Evolutionary conservation across 2,113 vertebrate species (phyloP), one percentile per base, ranked within the genome.

Genomic region (Bos javanicus): DNA sequence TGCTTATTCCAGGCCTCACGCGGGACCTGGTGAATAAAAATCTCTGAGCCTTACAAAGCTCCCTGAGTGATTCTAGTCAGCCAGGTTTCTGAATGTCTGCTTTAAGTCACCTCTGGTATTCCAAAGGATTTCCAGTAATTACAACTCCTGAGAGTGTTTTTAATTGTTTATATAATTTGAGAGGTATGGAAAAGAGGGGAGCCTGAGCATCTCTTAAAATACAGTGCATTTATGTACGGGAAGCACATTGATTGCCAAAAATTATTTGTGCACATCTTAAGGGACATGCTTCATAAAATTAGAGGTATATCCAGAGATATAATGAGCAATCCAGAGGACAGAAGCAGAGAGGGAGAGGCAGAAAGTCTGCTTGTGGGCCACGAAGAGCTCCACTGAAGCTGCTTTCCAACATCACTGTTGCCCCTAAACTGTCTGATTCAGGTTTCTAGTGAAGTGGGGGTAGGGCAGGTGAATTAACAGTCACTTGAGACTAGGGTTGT

Each of bases 401-500:
- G 60, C 78, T 85, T 90, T 19, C 30, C 25, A 81, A 23, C 28
- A 30, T 92, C 33, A 6, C 82, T n/a, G 62, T 89, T 86, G 39
- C 19, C 94, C 3, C 88, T 88, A 57, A 89, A 30, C 57, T 60
- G 39, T 85, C 87, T 88, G 92, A 95, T 81, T 96, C 74, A 59
- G 67, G 89, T 94, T 97, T 96, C 83, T 81, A 90, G 90, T 96
- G 30, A 92, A 96, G 92, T 92, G 54, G 91, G 83, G 91, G 46
- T 52, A 81, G 50, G 17, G 52, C 91, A 71, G 46, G 57, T 89
- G 86, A 89, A 67, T 96, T 95, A 91, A 64, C 81, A 94, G 89
- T 94, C 76, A 91, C 90, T 83, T 96, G 88, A 97, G 81, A 91
- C 25, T 15, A 62, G 28, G 36, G 8, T 87, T 97, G 78, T 94